Evolutionary conservation across 1,140 invertebrate genomes (phyloP), one percentile per base, ranked within the genome.

Genomic region (Drosophila persimilis): DNA sequence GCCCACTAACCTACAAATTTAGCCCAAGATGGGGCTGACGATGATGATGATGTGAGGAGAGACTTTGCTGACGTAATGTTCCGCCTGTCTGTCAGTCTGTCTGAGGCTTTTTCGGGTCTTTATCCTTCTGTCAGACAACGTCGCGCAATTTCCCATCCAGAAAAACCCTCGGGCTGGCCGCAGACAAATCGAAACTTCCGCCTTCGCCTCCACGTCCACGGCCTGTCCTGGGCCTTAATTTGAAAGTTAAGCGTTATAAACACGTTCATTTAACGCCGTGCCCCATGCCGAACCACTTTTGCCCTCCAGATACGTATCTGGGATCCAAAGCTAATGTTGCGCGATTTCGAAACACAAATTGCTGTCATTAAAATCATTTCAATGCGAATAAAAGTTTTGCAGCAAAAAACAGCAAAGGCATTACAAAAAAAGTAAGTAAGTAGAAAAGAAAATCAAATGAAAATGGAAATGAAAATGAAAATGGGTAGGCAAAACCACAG

Each of bases 311-410:
- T 13, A 77, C 55, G 51, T 80, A 57, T 61, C 65, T 55, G 57
- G 61, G 66, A 51, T 51, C 64, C 53, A 70, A 80, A 81, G 81
- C 80, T 86, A 85, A 85, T 85, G 80, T 80, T 77, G 77, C 80
- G 80, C 80, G 81, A 86, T 86, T 88, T 81, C 70, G 46, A 86
- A 81, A 88, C 81, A 88, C 83, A 86, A 86, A 86, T 86, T 86
- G 83, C 81, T 86, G 78, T 88, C 81, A 86, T 86, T 86, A 86
- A 86, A 86, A 78, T 88, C 83, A 81, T 86, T 86, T 86, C 74
- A 86, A 75, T 81, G 83, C 46, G 81, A 73, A 72, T 88, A 78
- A 86, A 80, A 86, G 83, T 66, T 81, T 72, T 41, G 56, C 51
- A 39, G 45, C 41, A 22, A 48, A 61, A 45, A 58, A 17, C 17